These are phyloP conservation scores for Busseola fusca DNA, from an alignment of 2,888 invertebrate species.

Conservation along the genomic window DNA sequence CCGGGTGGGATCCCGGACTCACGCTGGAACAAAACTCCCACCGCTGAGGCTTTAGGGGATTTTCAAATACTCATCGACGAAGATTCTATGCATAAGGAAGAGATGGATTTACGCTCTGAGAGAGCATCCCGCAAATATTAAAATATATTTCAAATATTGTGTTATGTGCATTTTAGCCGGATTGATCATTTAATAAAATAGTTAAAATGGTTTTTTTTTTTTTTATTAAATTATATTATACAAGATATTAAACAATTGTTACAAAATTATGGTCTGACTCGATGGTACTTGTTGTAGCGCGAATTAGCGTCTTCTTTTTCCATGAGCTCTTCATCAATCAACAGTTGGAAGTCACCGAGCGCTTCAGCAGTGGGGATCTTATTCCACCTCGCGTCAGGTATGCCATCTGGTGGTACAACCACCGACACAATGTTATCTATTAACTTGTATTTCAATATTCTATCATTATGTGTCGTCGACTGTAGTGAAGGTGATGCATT, in stretches of 20 bases:
- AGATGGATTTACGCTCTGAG: slow-evolving; percentile 67
- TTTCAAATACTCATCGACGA: slow-evolving; percentile 93
- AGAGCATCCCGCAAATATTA: slow-evolving; percentile 39
- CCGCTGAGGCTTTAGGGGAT: slow-evolving; percentile 92
- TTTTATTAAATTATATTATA: slow-evolving; percentile 15
- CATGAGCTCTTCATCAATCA: slow-evolving; percentile 95
- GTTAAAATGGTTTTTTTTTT: slow-evolving; percentile 1
- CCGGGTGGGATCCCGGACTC: slow-evolving; percentile 95
- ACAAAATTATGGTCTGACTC: slow-evolving; percentile 56
- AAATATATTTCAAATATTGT: slow-evolving; percentile 19
- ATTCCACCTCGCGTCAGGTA: slow-evolving; percentile 97
- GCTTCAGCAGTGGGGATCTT: slow-evolving; percentile 93
- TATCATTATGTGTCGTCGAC: slow-evolving; percentile 97
- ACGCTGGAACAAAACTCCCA: slow-evolving; percentile 94
- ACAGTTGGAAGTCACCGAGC: slow-evolving; percentile 94
- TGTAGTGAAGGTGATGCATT: slow-evolving; percentile 98
- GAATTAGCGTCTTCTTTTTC: slow-evolving; percentile 89
- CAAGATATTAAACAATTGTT: not conserved
- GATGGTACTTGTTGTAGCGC: slow-evolving; percentile 71
- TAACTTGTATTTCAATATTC: slow-evolving; percentile 97
- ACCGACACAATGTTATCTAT: slow-evolving; percentile 98
- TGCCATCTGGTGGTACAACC: slow-evolving; percentile 95
- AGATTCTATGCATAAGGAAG: slow-evolving; percentile 91
- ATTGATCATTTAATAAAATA: slow-evolving; percentile 29
- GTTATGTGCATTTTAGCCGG: not conserved